Evolutionary conservation across 1,140 invertebrate genomes (phyloP), one percentile per base, ranked within the genome.

Genomic region (Luehdorfia chinensis): DNA sequence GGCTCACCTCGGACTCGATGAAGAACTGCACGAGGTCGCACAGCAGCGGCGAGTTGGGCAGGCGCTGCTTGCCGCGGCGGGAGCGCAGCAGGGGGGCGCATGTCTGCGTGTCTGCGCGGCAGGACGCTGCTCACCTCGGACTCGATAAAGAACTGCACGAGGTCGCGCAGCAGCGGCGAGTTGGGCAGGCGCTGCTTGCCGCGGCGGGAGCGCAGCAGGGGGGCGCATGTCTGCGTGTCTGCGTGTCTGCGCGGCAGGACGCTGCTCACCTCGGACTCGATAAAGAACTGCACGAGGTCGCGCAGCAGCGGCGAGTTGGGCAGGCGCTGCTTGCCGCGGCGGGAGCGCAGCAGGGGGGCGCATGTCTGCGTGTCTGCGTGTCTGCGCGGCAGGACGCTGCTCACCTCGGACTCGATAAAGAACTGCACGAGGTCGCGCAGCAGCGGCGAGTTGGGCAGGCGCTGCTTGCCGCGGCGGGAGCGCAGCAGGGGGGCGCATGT

Each of bases 131-230:
- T 7, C 14, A 93, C 92, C 86, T 99, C 98, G 25, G 97, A 98
- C 88, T 99, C 98, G 70, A 99, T 99, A 70, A 98, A 99, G 86
- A 99, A 99, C 66, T 98, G 94, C 12, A 99, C 97, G 19, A 99
- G 89, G 92, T 99, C 97, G 19, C 96, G 85, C 54, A 99, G 94
- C 7, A 99, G 90, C n/a, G 96, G 96, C 7, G 97, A 98, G 77
- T 97, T 97, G n/a, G 94, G 91, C 31, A 95, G 89, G 31, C 97
- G 89, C 73, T 94, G 92, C 84, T 98, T 98, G 4, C 96, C 96
- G 50, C 96, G 89, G 72, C 95, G 94, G 0, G 95, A 97, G 30
- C 89, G 88, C 87, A 87, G 56, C n/a, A n/a, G n/a, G n/a, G n/a
- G n/a, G n/a, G n/a, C n/a, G n/a, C n/a, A n/a, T 90, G 89, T 66